These are phyloP conservation scores for Myripristis jacobus DNA, from an alignment of 2,797 vertebrate genomes.

Conservation along the genomic window DNA sequence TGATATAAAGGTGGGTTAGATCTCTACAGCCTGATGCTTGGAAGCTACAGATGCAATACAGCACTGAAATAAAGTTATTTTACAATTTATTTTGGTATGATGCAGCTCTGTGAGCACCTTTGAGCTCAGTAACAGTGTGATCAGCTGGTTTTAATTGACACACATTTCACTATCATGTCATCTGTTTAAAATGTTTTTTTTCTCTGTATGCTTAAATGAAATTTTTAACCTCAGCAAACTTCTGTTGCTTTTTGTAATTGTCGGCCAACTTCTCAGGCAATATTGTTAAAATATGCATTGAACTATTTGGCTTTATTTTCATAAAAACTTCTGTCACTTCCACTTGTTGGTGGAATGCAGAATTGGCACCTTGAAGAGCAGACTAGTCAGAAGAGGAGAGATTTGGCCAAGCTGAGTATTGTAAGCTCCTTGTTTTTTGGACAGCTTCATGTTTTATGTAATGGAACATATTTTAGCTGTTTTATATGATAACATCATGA, in stretches of 20 bases:
- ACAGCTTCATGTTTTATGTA: constrained; percentile 35
- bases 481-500: constrained; percentile 38
- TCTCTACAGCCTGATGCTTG: not conserved
- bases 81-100: too few species aligned
- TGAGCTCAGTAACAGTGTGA: not conserved
- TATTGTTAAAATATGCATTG: too few species aligned
- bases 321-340: not conserved
- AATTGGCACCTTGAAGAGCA: not conserved
- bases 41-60: not conserved
- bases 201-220: too few species aligned
- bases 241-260: too few species aligned
- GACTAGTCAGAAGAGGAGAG: constrained; percentile 3
- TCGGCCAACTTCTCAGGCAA: too few species aligned
- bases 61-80: not conserved
- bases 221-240: too few species aligned
- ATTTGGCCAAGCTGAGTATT: constrained; percentile 2
- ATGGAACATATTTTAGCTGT: constrained; percentile 5
- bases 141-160: too few species aligned
- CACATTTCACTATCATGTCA: too few species aligned
- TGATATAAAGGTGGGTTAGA: not conserved
- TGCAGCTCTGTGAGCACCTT: not conserved
- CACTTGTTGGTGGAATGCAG: not conserved
- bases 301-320: too few species aligned
- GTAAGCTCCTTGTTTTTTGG: constrained; percentile 24
- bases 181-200: too few species aligned